A percentile compares a stretch with the other conserved stretches of the same genome.
Conservation (phyloP, 92 coral and sea anemone species). For the Bergia sp. region DNA sequence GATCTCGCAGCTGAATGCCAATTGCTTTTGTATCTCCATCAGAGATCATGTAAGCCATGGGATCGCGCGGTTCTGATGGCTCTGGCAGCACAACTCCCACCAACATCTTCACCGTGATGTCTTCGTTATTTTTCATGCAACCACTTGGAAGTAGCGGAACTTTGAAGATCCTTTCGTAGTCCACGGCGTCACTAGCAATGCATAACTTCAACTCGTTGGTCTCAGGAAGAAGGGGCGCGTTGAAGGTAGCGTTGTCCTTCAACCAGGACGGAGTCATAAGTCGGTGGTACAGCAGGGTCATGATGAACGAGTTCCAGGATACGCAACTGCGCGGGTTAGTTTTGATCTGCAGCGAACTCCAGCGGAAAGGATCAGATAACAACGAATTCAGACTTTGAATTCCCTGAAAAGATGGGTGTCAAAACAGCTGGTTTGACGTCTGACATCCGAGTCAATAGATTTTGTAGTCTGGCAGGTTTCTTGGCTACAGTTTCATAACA, state of each 20-base stretch:
- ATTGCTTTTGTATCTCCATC: slow-evolving; percentile 48
- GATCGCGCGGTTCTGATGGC: slow-evolving; percentile 58
- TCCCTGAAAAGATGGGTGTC: too few species aligned
- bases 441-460: too few species aligned
- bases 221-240: slow-evolving; percentile 8
- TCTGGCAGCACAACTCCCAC: slow-evolving; percentile 65
- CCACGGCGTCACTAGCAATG: slow-evolving; percentile 45
- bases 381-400: too few species aligned
- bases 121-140: slow-evolving; percentile 37
- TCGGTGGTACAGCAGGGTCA: slow-evolving; percentile 60
- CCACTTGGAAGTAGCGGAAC: slow-evolving; percentile 40
- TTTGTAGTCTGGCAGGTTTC: too few species aligned
- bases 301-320: too few species aligned
- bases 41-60: slow-evolving; percentile 68
- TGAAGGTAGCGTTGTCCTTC: slow-evolving; percentile 6
- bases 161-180: slow-evolving; percentile 65
- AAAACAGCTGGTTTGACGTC: too few species aligned
- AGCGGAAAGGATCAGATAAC: too few species aligned
- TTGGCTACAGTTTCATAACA: too few species aligned
- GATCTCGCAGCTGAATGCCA: slow-evolving; percentile 68
- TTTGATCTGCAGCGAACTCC: too few species aligned
- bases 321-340: too few species aligned
- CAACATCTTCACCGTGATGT: slow-evolving; percentile 61
- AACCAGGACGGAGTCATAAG: slow-evolving; percentile 71
- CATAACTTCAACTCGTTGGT: slow-evolving; percentile 47